Evolutionary conservation across 2,113 vertebrate genomes (phyloP).

Genomic region (Periophthalmodon schlosseri): DNA sequence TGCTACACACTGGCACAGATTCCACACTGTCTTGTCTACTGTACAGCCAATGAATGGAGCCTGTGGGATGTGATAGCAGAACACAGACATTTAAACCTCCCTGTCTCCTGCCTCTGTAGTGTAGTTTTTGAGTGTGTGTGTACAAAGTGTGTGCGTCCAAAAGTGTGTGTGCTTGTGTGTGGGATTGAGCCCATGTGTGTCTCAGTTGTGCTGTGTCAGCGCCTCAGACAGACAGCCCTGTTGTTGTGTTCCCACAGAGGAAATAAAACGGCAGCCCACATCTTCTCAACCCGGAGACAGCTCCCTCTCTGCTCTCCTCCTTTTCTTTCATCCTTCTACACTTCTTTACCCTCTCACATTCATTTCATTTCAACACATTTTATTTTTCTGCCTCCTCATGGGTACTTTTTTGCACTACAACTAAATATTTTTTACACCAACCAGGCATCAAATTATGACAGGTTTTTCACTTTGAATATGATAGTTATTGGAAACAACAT

Average conservation of each 20-base stretch:
- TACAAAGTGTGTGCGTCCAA: neutral
- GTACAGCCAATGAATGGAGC: neutral
- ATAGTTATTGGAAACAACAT: neutral
- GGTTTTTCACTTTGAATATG: neutral
- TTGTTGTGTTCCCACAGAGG: conserved; percentile 74
- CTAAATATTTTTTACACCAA: neutral
- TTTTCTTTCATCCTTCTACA: conserved; percentile 41
- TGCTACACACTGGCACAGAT: neutral
- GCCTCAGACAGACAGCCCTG: conserved; percentile 65
- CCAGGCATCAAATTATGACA: neutral
- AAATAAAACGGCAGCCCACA: conserved; percentile 75
- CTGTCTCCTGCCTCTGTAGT: neutral
- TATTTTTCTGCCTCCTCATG: neutral
- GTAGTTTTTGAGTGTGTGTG: neutral
- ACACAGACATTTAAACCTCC: conserved; percentile 2
- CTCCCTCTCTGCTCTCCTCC: conserved; percentile 16
- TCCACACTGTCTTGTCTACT: neutral
- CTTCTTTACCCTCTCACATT: conserved; percentile 34
- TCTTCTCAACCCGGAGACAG: conserved; percentile 65
- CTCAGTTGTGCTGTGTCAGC: conserved; percentile 71
- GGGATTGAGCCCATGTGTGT: conserved; percentile 26
- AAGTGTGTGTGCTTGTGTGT: conserved; percentile 11
- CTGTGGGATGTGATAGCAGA: neutral
- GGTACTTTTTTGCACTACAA: neutral
- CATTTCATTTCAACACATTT: conserved; percentile 9